Conservation (phyloP, 2,797 vertebrate genomes). For the Hylomyscus alleni region DNA sequence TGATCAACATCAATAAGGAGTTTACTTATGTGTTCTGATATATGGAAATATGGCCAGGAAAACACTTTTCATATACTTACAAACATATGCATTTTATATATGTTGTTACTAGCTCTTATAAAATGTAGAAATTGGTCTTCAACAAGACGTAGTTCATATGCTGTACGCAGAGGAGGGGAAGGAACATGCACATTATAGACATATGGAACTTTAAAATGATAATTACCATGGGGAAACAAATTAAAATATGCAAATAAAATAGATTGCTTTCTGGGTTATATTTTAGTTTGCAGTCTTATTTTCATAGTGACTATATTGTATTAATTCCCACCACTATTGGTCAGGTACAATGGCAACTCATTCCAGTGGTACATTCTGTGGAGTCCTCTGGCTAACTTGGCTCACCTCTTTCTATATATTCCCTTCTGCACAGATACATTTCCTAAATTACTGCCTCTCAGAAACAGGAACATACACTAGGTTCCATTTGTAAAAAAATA, state of each 20-base stretch:
- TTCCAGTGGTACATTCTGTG: fast-evolving
- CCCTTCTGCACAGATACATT: neutral
- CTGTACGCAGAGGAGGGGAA: neutral
- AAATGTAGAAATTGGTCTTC: neutral
- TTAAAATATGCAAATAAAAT: neutral
- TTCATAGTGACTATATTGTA: neutral
- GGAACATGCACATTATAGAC: neutral
- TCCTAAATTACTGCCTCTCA: neutral
- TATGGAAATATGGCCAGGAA: neutral
- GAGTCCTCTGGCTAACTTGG: neutral
- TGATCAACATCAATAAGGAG: neutral
- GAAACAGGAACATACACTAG: neutral
- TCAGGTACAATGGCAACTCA: too few species aligned
- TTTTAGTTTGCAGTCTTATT: neutral
- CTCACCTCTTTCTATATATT: neutral
- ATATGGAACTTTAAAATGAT: neutral
- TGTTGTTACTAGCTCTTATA: neutral
- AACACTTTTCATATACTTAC: neutral
- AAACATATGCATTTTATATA: neutral
- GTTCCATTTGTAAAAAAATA: neutral
- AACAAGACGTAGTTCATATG: neutral
- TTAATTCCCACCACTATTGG: fast-evolving
- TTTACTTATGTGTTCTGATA: neutral
- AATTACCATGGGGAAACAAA: neutral
- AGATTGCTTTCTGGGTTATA: neutral